These are phyloP conservation scores for Aythya baeri DNA, from an alignment of 2,113 vertebrate species.

Conservation along the genomic window DNA sequence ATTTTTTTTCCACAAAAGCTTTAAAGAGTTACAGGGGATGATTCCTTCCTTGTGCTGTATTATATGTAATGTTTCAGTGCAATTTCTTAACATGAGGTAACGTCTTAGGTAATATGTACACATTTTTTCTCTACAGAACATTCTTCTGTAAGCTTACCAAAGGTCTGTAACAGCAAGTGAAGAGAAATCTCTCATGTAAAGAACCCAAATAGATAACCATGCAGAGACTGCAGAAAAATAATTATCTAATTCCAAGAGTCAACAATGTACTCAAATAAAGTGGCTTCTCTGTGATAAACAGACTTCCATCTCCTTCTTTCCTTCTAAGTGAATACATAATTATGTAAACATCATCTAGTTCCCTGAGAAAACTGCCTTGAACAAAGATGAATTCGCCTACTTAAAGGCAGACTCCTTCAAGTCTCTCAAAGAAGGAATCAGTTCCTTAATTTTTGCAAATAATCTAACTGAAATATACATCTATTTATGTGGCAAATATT, in stretches of 20 bases:
- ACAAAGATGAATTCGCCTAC: background rate
- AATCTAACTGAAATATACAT: background rate
- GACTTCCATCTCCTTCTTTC: background rate
- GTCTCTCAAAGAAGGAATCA: background rate
- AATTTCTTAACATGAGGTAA: background rate
- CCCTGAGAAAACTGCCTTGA: background rate
- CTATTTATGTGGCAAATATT: background rate
- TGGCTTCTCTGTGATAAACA: background rate
- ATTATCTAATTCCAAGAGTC: background rate
- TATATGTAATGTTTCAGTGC: background rate
- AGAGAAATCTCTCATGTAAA: background rate
- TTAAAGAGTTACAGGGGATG: background rate
- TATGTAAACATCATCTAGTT: background rate
- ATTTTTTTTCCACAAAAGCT: background rate
- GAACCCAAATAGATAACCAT: background rate
- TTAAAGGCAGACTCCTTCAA: background rate
- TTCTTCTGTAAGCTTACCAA: background rate
- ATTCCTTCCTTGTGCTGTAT: background rate
- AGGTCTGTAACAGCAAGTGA: background rate
- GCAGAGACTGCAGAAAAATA: background rate
- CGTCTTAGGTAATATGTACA: background rate
- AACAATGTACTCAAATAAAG: background rate
- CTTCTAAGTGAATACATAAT: background rate
- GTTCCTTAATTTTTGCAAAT: background rate
- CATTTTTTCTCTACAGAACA: background rate